Evolutionary conservation across 2,888 invertebrate genomes (phyloP).

Genomic region (Priocnemis perturbator): DNA sequence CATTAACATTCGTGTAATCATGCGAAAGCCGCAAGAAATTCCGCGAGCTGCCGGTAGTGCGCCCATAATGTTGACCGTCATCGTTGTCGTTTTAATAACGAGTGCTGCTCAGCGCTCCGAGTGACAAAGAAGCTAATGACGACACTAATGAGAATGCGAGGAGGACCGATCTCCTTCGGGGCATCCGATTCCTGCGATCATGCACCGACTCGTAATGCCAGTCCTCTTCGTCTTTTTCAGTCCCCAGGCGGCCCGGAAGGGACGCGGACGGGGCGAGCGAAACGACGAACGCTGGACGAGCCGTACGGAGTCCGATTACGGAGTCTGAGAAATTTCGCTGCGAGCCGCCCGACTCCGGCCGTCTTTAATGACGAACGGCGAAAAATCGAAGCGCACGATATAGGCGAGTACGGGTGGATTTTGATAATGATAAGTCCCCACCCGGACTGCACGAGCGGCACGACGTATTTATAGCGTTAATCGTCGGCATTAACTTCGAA

Average conservation of each 20-base stretch:
- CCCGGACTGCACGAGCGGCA: background rate
- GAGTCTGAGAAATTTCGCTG: no score
- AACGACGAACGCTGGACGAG: conserved; percentile 3
- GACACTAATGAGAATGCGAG: conserved; percentile 43
- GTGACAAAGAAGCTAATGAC: conserved; percentile 48
- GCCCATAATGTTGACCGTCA: conserved; percentile 32
- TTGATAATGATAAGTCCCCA: conserved; percentile 32
- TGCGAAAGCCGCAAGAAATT: conserved; percentile 18
- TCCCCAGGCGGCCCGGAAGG: conserved; percentile 22
- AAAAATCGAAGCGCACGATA: conserved; percentile 13
- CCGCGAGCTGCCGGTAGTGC: conserved; percentile 19
- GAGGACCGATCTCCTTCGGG: conserved; percentile 42
- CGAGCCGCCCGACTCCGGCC: no score
- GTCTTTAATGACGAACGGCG: background rate
- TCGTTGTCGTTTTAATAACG: conserved; percentile 34
- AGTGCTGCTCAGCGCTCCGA: conserved; percentile 10
- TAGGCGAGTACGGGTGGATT: background rate
- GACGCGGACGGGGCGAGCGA: conserved; percentile 30
- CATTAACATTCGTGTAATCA: conserved; percentile 11
- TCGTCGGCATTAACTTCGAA: conserved; percentile 26
- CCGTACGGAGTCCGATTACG: background rate
- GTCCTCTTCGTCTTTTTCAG: conserved; percentile 19
- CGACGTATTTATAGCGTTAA: conserved; percentile 30
- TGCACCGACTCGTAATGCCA: conserved; percentile 42
- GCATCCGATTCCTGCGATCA: conserved; percentile 46